Percentiles rank a stretch among this genome's conserved stretches.
Evolutionary conservation across 2,888 invertebrate species (phyloP).

Genomic region (Latrodectus elegans): DNA sequence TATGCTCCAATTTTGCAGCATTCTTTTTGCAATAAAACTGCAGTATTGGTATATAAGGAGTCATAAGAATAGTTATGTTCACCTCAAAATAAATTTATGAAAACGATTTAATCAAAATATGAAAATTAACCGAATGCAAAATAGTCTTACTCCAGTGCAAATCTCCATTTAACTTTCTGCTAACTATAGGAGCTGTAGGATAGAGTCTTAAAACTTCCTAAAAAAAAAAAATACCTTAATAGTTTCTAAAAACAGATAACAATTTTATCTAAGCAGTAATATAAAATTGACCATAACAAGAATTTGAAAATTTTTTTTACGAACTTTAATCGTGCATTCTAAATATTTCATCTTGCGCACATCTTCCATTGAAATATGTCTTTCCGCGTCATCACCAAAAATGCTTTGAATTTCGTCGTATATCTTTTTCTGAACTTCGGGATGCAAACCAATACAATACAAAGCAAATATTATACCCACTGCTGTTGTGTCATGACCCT

Average conservation of each 20-base stretch:
- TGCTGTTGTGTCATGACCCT: constrained; percentile 68
- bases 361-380: constrained; percentile 31
- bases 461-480: constrained; percentile 55
- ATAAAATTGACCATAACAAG: no score
- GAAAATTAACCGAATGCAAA: no score
- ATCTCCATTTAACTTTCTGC: constrained; percentile 41
- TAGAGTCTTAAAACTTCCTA: constrained; percentile 51
- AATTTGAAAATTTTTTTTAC: background rate
- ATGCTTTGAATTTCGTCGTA: constrained; percentile 31
- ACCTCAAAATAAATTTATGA: no score
- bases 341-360: constrained; percentile 45
- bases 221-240: background rate
- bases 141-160: constrained; percentile 23
- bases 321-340: constrained; percentile 50
- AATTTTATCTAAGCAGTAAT: no score
- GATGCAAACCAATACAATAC: constrained; percentile 66
- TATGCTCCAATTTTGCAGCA: no score
- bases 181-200: constrained; percentile 50
- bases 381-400: constrained; percentile 10
- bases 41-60: no score
- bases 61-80: no score
- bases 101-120: no score
- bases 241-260: no score
- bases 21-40: no score
- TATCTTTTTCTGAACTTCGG: constrained; percentile 55